Percentiles rank a stretch among this genome's conserved stretches.
Conservation (phyloP, 2,888 invertebrate species). For the Volucella inflata region DNA sequence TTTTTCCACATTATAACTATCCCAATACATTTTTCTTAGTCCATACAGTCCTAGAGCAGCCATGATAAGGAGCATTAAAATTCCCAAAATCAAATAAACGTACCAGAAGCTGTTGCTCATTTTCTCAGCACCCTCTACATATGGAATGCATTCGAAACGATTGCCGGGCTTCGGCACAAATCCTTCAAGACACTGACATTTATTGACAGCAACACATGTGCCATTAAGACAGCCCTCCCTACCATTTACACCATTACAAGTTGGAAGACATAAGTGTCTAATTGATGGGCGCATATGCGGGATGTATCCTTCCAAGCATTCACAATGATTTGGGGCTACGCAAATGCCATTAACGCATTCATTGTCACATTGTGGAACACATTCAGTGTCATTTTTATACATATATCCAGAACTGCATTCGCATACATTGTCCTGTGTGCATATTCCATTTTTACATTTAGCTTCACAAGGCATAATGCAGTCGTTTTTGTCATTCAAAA, state of each 20-base stretch:
- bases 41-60: background rate
- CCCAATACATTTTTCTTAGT: slow-evolving; percentile 3
- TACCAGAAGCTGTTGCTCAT: background rate
- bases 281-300: slow-evolving; percentile 60
- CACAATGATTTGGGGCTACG: slow-evolving; percentile 83
- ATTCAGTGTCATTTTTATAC: slow-evolving; percentile 78
- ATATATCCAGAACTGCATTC: slow-evolving; percentile 80
- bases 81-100: background rate
- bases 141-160: slow-evolving; percentile 47
- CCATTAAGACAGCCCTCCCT: slow-evolving; percentile 55
- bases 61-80: slow-evolving; percentile 5
- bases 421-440: slow-evolving; percentile 83
- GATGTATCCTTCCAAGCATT: slow-evolving; percentile 83
- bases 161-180: slow-evolving; percentile 18
- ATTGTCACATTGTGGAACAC: slow-evolving; percentile 79
- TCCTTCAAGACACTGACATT: slow-evolving; percentile 49
- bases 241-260: slow-evolving; percentile 30
- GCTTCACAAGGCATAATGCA: slow-evolving; percentile 58
- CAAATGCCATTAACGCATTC: slow-evolving; percentile 81
- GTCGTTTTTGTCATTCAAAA: slow-evolving; percentile 43
- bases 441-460: slow-evolving; percentile 82
- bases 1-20: slow-evolving; percentile 51
- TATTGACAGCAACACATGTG: slow-evolving; percentile 60
- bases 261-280: slow-evolving; percentile 28
- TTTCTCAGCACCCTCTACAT: background rate